Evolutionary conservation across 2,113 vertebrate genomes (phyloP).

Genomic region (Equus quagga): DNA sequence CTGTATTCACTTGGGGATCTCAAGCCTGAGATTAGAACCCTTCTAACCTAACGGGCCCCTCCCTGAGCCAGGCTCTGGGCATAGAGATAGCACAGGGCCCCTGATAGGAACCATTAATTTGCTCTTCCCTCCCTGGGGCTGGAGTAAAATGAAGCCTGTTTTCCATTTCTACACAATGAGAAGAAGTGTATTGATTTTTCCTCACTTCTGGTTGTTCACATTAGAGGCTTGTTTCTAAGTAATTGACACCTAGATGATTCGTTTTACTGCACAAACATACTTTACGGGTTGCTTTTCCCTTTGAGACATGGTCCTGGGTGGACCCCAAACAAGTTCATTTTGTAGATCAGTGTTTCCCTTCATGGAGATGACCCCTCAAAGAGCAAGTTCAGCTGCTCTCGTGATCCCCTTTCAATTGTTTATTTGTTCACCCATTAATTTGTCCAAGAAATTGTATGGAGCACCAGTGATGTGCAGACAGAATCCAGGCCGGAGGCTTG

Average conservation of each 20-base stretch:
- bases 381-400: neutral
- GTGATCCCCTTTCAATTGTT: neutral
- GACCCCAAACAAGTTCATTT: neutral
- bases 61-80: neutral
- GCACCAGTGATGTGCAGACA: neutral
- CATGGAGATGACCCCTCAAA: neutral
- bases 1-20: neutral
- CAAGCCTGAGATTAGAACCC: neutral
- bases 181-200: conserved; percentile 85
- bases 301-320: neutral
- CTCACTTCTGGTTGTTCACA: conserved; percentile 84
- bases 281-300: conserved; percentile 57
- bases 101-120: conserved; percentile 69
- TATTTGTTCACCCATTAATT: neutral
- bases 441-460: neutral
- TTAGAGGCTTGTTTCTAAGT: conserved; percentile 86
- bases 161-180: conserved; percentile 81
- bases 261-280: conserved; percentile 76
- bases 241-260: conserved; percentile 82
- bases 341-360: neutral
- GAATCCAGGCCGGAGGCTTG: rapidly evolving
- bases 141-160: conserved; percentile 83
- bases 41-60: neutral
- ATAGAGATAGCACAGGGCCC: neutral
- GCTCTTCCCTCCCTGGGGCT: conserved; percentile 50